These are phyloP conservation scores for Bombus picipes DNA, from an alignment of 1,140 invertebrate species.

Conservation along the genomic window DNA sequence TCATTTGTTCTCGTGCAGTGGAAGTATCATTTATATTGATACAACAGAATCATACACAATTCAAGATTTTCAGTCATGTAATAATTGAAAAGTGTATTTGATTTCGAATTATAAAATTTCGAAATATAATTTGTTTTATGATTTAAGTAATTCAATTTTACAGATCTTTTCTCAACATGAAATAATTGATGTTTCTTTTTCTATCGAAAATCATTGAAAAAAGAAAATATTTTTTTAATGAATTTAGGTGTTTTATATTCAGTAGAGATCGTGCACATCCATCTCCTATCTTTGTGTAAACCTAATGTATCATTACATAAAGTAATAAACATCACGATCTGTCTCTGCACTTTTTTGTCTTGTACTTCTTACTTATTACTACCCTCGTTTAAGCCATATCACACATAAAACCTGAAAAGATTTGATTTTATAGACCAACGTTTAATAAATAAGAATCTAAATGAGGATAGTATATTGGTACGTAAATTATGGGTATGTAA, in stretches of 20 bases:
- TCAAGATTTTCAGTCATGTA: constrained; percentile 18
- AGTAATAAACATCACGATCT: constrained; percentile 67
- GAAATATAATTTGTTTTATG: constrained; percentile 31
- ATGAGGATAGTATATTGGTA: constrained; percentile 67
- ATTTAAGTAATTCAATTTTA: constrained; percentile 27
- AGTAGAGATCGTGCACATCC: constrained; percentile 32
- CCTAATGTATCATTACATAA: constrained; percentile 63
- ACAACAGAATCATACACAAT: constrained; percentile 13
- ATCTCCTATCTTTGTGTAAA: constrained; percentile 64
- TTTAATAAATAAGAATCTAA: constrained; percentile 60
- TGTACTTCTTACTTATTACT: constrained; percentile 63
- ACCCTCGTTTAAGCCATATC: constrained; percentile 61
- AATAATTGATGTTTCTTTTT: constrained; percentile 26
- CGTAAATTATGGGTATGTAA: constrained; percentile 72
- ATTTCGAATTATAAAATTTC: too few species aligned
- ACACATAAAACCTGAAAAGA: constrained; percentile 38
- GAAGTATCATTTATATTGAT: constrained; percentile 11
- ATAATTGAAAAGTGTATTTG: constrained; percentile 19
- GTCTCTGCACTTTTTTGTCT: constrained; percentile 53
- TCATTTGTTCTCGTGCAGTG: constrained; percentile 9
- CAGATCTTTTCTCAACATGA: background rate
- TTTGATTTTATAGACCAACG: constrained; percentile 58
- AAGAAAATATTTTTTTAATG: constrained; percentile 15
- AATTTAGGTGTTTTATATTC: constrained; percentile 49
- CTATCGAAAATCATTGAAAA: constrained; percentile 4